A percentile compares a stretch with the other conserved stretches of the same genome.
Conservation (phyloP, 2,888 invertebrate genomes). For the Leptinotarsa peninsularis region DNA sequence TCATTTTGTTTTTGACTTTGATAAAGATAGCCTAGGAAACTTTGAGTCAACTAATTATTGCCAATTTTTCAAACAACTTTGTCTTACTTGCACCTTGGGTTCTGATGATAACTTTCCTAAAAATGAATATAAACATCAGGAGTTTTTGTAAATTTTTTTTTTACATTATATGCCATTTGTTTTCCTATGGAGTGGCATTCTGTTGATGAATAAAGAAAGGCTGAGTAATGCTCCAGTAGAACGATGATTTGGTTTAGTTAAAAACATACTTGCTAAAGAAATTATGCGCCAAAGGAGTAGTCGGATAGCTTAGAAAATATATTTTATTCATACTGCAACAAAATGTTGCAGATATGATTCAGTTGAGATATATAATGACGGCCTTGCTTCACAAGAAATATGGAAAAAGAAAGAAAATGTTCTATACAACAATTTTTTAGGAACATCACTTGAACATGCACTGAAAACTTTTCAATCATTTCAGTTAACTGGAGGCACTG, state of each 20-base stretch:
- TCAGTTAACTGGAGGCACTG: too few species aligned
- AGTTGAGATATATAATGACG: not conserved
- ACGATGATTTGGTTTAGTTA: too few species aligned
- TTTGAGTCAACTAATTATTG: constrained; percentile 15
- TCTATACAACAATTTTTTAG: not conserved
- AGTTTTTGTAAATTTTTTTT: too few species aligned
- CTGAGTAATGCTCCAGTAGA: too few species aligned
- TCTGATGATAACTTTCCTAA: too few species aligned
- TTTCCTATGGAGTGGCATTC: too few species aligned
- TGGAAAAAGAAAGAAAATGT: constrained; percentile 15
- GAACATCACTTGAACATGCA: too few species aligned
- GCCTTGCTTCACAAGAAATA: constrained; percentile 24
- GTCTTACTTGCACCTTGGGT: not conserved
- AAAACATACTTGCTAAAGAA: too few species aligned
- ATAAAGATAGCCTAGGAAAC: not conserved
- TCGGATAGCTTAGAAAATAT: constrained; percentile 22
- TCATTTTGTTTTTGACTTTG: not conserved
- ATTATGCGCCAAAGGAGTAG: not conserved
- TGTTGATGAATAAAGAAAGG: too few species aligned
- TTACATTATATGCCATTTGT: too few species aligned
- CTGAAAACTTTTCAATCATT: too few species aligned
- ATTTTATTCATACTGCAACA: constrained; percentile 17
- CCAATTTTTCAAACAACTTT: constrained; percentile 5
- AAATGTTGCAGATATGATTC: constrained; percentile 1
- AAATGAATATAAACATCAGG: too few species aligned